These are phyloP conservation scores for Bactericera cockerelli DNA, from an alignment of 1,140 invertebrate genomes.

Conservation along the genomic window DNA sequence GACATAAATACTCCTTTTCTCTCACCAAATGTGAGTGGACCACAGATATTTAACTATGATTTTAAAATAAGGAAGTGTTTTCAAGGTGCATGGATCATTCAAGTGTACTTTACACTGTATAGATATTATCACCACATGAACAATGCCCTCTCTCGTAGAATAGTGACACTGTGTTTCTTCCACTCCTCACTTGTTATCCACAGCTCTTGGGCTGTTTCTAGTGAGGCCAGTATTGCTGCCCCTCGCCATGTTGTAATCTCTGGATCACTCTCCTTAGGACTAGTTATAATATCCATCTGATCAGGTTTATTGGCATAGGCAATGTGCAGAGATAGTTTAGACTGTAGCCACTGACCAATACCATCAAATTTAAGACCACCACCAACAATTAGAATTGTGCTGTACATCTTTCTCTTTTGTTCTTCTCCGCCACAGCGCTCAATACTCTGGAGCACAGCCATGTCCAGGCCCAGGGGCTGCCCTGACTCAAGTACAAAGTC, in stretches of 20 bases:
- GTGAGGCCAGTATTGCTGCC: constrained; percentile 76
- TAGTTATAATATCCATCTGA: constrained; percentile 64
- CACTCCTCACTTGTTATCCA: constrained; percentile 81
- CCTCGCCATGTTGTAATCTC: constrained; percentile 85
- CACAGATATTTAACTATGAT: no score
- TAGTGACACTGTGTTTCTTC: constrained; percentile 65
- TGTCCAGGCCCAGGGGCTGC: constrained; percentile 71
- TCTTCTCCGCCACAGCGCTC: constrained; percentile 67
- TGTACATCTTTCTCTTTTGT: constrained; percentile 86
- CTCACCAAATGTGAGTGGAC: no score
- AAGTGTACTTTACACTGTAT: no score
- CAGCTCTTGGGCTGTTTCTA: constrained; percentile 82
- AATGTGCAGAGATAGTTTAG: constrained; percentile 66
- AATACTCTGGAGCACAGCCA: constrained; percentile 80
- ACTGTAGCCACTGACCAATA: constrained; percentile 74
- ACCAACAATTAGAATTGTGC: constrained; percentile 78
- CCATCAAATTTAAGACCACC: constrained; percentile 79
- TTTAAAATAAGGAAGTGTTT: no score
- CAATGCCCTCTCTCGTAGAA: constrained; percentile 71
- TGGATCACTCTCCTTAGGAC: constrained; percentile 79
- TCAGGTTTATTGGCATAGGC: constrained; percentile 61
- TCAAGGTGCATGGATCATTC: no score
- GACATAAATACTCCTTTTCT: no score
- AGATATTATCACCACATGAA: constrained; percentile 48
- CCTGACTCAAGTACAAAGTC: constrained; percentile 51